phyloP scores from a whole-genome alignment of 2,797 vertebrate genomes.

The Rhynchotus rufescens region DNA sequence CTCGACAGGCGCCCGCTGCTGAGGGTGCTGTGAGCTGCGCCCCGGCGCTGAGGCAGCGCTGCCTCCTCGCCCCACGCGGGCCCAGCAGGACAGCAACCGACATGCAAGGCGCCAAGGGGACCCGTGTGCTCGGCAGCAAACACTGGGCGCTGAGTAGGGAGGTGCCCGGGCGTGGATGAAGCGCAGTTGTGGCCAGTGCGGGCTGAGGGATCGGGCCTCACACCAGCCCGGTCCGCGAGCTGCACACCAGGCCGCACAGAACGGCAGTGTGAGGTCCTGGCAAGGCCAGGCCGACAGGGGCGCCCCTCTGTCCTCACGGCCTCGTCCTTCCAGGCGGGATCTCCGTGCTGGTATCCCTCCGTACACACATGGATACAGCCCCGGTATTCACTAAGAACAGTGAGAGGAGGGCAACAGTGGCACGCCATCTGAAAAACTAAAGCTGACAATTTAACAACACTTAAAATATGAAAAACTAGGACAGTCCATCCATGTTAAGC shows the following conservation, averaged over 20 bases:
- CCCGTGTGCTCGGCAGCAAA: accelerated
- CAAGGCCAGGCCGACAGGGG: background rate
- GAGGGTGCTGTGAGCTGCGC: background rate
- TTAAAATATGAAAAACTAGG: background rate
- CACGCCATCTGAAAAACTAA: background rate
- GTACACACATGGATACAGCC: too few relatives aligned
- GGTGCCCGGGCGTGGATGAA: background rate
- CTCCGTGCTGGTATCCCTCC: background rate
- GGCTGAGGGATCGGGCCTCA: background rate
- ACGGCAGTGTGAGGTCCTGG: background rate
- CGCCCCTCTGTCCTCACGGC: background rate
- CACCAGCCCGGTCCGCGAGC: background rate
- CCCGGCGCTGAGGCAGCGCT: background rate
- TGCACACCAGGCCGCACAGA: background rate
- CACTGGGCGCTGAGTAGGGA: background rate
- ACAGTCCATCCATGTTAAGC: background rate
- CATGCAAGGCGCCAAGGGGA: background rate
- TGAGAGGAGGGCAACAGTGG: background rate
- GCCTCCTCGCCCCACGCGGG: background rate
- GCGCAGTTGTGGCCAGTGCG: background rate
- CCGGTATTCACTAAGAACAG: background rate
- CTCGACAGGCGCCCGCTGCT: background rate
- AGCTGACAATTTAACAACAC: background rate
- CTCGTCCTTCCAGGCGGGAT: background rate
- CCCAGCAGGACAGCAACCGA: background rate